phyloP scores from a whole-genome alignment of 2,797 vertebrate genomes.

The Sandelia bainsii region DNA sequence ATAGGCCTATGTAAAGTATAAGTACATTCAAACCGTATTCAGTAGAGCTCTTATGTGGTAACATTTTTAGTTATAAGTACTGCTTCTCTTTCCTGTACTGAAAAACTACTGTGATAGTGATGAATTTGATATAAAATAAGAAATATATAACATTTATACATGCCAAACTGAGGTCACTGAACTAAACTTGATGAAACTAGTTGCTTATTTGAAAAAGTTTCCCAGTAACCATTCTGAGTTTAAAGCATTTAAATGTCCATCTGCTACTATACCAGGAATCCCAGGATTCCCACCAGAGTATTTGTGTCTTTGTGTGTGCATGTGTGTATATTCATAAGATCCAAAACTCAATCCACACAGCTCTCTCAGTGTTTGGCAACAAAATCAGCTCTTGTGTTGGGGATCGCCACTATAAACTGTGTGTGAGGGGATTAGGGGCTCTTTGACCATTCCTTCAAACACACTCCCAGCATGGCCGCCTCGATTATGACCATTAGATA shows the following conservation, averaged over 20 bases:
- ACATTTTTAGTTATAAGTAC: background rate
- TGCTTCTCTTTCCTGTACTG: background rate
- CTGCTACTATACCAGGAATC: constrained; percentile 57
- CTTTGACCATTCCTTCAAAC: constrained; percentile 83
- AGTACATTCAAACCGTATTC: background rate
- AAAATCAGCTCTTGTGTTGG: constrained; percentile 77
- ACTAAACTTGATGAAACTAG: constrained; percentile 22
- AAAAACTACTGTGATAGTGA: background rate
- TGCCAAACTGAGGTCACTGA: background rate
- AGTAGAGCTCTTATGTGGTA: background rate
- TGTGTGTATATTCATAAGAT: constrained; percentile 63
- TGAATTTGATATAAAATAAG: constrained; percentile 15
- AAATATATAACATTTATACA: constrained; percentile 9
- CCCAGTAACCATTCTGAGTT: constrained; percentile 31
- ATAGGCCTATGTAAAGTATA: too few species aligned
- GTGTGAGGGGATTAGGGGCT: constrained; percentile 85
- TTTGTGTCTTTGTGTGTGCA: constrained; percentile 49
- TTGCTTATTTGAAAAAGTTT: constrained; percentile 41
- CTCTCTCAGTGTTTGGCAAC: constrained; percentile 65
- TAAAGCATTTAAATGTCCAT: constrained; percentile 58
- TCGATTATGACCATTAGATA: constrained; percentile 87
- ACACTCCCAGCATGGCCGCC: constrained; percentile 81
- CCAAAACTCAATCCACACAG: constrained; percentile 53
- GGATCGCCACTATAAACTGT: constrained; percentile 81
- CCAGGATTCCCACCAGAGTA: constrained; percentile 58